Base-by-base conservation (phyloP, 2,888 invertebrate species). In the Rhingia rostrata region DNA sequence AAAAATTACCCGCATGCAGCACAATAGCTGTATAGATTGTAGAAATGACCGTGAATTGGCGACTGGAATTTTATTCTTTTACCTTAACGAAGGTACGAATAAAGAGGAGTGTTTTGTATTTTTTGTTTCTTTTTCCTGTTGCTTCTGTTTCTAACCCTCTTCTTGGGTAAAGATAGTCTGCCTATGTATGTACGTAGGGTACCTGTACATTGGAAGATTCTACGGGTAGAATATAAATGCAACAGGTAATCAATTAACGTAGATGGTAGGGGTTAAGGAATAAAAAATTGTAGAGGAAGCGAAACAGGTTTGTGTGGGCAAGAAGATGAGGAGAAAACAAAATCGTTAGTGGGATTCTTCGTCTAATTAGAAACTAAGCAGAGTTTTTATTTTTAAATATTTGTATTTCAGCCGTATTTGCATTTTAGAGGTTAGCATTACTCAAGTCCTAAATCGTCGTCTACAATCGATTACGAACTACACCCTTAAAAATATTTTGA, bases 31-130 rank as follows among this genome's bases (percentile, higher is more conserved):
- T 86, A 78, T 67, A 82, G 82, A 86, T 81, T 75, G 82, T 86
- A 82, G 67, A 75, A 73, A 72, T 86, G 85, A 82, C 85, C 82
- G 85, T 86, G 85, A 85, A 86, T 81, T 77, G 81, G 70, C 75
- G 67, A 77, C 66, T 77, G 75, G 56, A 81, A 67, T 79, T 60
- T 56, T 45, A 73, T 61, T 66, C 45, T 67, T 51, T 63, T 49
- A 56, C 51, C 35, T 61, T 61, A 72, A 53, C 41, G 37, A 60
- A 64, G 41, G 43, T 43, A 43, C 14, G 2, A 9, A 61, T 67
- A 60, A 37, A 51, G 45, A 60, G 32, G 58, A 45, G 41, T 61
- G 64, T 58, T 66, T 35, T 63, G 54, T 56, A n/a, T 70, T 70
- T 9, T 56, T 56, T 5, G 37, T 2, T 49, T 35, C 10, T 39